Conservation (phyloP, 2,888 invertebrate species). For the Himalopsyche anomala region DNA sequence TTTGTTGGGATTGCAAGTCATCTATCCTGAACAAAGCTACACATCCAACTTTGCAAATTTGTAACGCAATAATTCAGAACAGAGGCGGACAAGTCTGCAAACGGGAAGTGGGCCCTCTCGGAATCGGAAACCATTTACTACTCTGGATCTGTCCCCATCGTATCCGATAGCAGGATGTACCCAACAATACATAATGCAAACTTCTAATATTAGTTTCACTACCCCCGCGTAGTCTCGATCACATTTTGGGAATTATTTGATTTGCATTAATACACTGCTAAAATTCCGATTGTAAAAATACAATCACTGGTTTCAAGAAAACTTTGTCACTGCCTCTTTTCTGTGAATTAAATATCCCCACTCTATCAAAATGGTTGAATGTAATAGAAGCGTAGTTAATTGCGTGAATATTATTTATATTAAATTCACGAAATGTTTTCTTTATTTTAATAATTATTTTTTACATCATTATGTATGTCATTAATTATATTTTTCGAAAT, state of each 20-base stretch:
- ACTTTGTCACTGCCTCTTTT: no score
- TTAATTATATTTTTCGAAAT: no score
- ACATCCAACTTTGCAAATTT: slow-evolving; percentile 17
- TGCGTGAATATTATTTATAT: no score
- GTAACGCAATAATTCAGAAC: slow-evolving; percentile 40
- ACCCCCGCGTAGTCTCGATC: background rate
- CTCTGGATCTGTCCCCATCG: slow-evolving; percentile 40
- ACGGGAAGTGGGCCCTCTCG: slow-evolving; percentile 40
- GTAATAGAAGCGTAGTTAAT: no score
- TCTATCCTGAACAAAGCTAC: background rate
- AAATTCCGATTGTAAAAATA: no score
- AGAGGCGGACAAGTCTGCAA: slow-evolving; percentile 39
- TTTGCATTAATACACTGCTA: background rate
- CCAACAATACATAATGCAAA: slow-evolving; percentile 38
- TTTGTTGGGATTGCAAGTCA: background rate
- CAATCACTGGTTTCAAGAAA: no score
- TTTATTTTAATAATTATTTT: no score
- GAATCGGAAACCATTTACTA: slow-evolving; percentile 42
- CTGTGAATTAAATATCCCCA: no score
- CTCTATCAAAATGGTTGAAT: no score
- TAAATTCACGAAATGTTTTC: no score
- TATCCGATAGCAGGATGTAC: slow-evolving; percentile 40
- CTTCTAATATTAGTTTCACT: slow-evolving; percentile 8
- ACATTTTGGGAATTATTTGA: slow-evolving; percentile 8
- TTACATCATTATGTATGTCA: no score